Percentiles rank a stretch among this genome's conserved stretches.
Conservation (phyloP, 2,797 vertebrate genomes). For the Linurgus olivaceus region DNA sequence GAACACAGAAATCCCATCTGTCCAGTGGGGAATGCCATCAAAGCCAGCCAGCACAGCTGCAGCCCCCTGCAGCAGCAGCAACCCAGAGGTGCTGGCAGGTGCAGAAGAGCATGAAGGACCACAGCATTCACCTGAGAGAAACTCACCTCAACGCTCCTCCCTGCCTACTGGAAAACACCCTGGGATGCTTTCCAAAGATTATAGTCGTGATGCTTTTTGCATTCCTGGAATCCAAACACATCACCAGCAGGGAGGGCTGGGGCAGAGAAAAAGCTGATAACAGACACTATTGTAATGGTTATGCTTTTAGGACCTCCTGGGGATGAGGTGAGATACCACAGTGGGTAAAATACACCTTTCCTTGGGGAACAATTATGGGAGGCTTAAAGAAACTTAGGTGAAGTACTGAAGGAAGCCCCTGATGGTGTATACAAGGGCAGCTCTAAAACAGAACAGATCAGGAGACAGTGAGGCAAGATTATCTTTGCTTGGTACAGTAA, state of each 20-base stretch:
- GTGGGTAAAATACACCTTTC: neutral
- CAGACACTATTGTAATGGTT: neutral
- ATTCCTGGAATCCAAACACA: neutral
- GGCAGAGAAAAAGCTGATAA: neutral
- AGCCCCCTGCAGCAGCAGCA: neutral
- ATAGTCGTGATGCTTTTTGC: neutral
- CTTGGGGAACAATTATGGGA: neutral
- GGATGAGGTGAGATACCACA: neutral
- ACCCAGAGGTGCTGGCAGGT: rapidly evolving
- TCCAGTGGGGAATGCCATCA: rapidly evolving
- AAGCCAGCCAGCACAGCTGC: rapidly evolving
- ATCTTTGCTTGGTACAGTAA: neutral
- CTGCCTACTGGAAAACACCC: neutral
- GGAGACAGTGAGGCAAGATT: neutral
- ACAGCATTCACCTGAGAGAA: neutral
- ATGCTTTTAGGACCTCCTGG: neutral
- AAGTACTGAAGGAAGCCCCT: neutral
- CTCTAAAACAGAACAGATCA: neutral
- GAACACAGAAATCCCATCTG: neutral
- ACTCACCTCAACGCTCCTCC: neutral
- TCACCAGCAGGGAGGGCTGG: neutral
- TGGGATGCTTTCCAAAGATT: neutral
- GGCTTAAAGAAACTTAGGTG: neutral
- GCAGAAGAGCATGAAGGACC: neutral
- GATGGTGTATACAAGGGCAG: neutral